Conservation (phyloP, 1,140 invertebrate genomes). For the Drosophila sp. region DNA sequence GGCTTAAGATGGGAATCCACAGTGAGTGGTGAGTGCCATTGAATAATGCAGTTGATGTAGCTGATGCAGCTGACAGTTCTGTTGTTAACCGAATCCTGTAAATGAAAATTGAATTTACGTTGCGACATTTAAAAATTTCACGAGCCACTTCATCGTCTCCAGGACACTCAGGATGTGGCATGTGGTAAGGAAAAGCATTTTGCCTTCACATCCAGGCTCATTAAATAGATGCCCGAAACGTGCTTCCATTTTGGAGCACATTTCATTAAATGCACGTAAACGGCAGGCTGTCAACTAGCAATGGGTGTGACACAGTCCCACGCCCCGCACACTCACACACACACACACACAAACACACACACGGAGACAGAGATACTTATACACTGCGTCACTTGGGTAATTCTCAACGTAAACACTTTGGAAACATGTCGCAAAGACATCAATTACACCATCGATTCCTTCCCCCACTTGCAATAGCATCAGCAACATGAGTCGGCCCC, state of each 20-base stretch:
- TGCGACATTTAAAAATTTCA: conserved; percentile 76
- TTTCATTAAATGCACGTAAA: conserved; percentile 82
- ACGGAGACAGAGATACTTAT: conserved; percentile 13
- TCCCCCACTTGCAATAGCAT: not conserved
- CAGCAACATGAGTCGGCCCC: conserved; percentile 11
- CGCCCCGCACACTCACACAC: not conserved
- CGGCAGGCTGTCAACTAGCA: conserved; percentile 71
- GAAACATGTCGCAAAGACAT: conserved; percentile 81
- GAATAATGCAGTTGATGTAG: conserved; percentile 66
- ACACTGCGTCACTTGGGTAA: conserved; percentile 69
- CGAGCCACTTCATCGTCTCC: conserved; percentile 32
- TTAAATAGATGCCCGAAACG: conserved; percentile 79
- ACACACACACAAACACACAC: conserved; percentile 14
- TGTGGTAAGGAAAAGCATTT: conserved; percentile 24
- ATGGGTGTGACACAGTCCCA: conserved; percentile 52
- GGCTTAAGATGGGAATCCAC: conserved; percentile 28
- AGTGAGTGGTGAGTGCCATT: conserved; percentile 65
- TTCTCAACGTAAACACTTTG: conserved; percentile 80
- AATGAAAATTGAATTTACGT: conserved; percentile 72
- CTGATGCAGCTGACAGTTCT: conserved; percentile 12
- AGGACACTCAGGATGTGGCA: not conserved
- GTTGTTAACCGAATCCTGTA: conserved; percentile 14
- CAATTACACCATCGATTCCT: conserved; percentile 73
- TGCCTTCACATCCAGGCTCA: conserved; percentile 56
- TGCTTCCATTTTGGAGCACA: conserved; percentile 80